phyloP scores from a whole-genome alignment of 1,140 invertebrate genomes.

The Polyergus mexicanus region DNA sequence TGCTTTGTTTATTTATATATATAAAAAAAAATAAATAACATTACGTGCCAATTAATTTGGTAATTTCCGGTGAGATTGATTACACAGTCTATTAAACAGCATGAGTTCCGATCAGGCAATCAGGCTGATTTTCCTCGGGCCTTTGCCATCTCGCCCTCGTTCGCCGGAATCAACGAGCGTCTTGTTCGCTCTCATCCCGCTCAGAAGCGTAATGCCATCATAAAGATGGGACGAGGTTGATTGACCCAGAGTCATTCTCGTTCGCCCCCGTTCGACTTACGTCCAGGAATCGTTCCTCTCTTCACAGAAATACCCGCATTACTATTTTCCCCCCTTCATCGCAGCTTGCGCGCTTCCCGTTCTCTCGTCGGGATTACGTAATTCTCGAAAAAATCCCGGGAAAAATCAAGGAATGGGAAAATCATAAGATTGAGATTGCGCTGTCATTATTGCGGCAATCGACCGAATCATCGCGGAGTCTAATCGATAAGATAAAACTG shows the following conservation, averaged over 20 bases:
- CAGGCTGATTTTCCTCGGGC: conserved; percentile 34
- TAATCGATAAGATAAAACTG: conserved; percentile 12
- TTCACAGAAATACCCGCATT: conserved; percentile 22
- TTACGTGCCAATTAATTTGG: neutral
- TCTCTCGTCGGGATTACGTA: conserved; percentile 27
- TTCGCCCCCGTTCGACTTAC: conserved; percentile 35
- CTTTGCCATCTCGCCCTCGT: neutral
- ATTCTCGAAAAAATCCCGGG: conserved; percentile 44
- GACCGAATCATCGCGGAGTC: neutral
- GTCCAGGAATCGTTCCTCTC: conserved; percentile 21
- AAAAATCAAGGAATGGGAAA: conserved; percentile 22
- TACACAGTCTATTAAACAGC: conserved; percentile 27
- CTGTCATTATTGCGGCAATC: neutral
- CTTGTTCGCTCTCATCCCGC: neutral
- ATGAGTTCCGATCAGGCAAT: conserved; percentile 2
- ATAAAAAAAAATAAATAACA: neutral
- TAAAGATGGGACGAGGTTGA: conserved; percentile 35
- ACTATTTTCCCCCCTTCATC: neutral
- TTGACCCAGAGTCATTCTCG: conserved; percentile 43
- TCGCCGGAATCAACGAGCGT: conserved; percentile 21
- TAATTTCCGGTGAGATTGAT: neutral
- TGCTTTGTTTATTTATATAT: no score
- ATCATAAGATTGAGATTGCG: conserved; percentile 45
- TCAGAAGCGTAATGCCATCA: conserved; percentile 39
- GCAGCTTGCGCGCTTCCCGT: neutral